Conservation (phyloP, 2,113 vertebrate genomes). For the Choloepus hoffmanni region DNA sequence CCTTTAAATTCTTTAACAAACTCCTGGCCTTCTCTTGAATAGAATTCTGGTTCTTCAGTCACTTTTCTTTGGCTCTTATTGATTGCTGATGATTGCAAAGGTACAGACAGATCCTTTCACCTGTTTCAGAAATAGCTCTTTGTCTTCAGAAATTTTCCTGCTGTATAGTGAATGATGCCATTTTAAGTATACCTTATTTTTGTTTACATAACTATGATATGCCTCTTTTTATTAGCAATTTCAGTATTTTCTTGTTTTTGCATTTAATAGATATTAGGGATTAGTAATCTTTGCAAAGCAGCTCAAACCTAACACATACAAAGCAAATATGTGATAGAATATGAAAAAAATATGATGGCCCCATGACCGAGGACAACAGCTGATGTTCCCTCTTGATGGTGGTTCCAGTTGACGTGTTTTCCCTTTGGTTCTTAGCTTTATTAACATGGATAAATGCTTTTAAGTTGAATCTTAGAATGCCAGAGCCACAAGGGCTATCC, state of each 20-base stretch:
- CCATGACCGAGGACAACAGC: not conserved
- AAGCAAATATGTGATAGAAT: not conserved
- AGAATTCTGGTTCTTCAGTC: not conserved
- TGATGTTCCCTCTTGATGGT: not conserved
- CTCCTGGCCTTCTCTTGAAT: not conserved
- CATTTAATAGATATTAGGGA: constrained; percentile 45
- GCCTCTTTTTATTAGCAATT: constrained; percentile 12
- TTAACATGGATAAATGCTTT: not conserved
- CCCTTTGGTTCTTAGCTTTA: not conserved
- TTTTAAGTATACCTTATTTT: not conserved
- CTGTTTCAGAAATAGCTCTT: constrained; percentile 50
- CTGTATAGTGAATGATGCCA: not conserved
- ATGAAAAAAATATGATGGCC: not conserved
- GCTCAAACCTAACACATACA: not conserved
- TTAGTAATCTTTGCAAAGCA: constrained; percentile 27
- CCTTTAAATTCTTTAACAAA: not conserved
- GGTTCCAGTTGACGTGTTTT: not conserved
- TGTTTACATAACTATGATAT: not conserved
- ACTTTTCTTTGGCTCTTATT: not conserved
- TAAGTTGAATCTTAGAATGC: not conserved
- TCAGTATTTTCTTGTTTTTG: constrained; percentile 12
- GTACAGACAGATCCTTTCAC: constrained; percentile 13
- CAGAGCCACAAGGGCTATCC: not conserved
- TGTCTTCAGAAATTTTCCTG: constrained; percentile 52
- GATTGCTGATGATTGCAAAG: constrained; percentile 27